These are phyloP conservation scores for Lordiphosa collinella DNA, from an alignment of 1,140 invertebrate genomes.

Conservation along the genomic window DNA sequence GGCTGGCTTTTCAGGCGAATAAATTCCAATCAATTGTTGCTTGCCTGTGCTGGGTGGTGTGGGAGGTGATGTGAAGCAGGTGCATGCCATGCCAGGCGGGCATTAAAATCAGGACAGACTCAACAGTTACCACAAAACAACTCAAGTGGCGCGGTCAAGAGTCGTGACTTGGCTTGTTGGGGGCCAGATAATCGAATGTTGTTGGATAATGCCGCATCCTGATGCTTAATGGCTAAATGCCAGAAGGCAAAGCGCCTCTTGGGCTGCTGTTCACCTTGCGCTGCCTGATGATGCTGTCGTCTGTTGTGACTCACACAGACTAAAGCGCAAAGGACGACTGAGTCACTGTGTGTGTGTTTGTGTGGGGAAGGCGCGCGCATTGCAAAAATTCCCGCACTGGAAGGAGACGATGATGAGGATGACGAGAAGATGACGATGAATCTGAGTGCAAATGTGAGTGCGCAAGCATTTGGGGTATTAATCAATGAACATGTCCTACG, in stretches of 20 bases:
- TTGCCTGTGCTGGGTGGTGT: slow-evolving; percentile 5
- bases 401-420: slow-evolving; percentile 32
- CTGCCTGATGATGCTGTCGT: background rate
- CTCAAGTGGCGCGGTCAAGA: slow-evolving; percentile 48
- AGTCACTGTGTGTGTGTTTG: slow-evolving; percentile 13
- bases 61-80: slow-evolving; percentile 2
- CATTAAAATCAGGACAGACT: slow-evolving; percentile 38
- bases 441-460: slow-evolving; percentile 54
- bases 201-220: slow-evolving; percentile 3
- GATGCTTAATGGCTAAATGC: slow-evolving; percentile 23
- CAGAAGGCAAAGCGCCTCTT: slow-evolving; percentile 17
- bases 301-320: background rate
- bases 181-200: slow-evolving; percentile 16
- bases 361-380: slow-evolving; percentile 14
- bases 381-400: slow-evolving; percentile 35
- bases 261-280: slow-evolving; percentile 6
- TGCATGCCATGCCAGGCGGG: slow-evolving; percentile 39
- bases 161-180: slow-evolving; percentile 34
- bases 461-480: slow-evolving; percentile 55
- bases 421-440: slow-evolving; percentile 25
- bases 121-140: slow-evolving; percentile 43
- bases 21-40: slow-evolving; percentile 55
- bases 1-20: slow-evolving; percentile 32
- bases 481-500: slow-evolving; percentile 70
- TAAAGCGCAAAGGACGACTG: background rate